phyloP scores from a whole-genome alignment of 2,113 vertebrate genomes.

The Athene cunicularia region DNA sequence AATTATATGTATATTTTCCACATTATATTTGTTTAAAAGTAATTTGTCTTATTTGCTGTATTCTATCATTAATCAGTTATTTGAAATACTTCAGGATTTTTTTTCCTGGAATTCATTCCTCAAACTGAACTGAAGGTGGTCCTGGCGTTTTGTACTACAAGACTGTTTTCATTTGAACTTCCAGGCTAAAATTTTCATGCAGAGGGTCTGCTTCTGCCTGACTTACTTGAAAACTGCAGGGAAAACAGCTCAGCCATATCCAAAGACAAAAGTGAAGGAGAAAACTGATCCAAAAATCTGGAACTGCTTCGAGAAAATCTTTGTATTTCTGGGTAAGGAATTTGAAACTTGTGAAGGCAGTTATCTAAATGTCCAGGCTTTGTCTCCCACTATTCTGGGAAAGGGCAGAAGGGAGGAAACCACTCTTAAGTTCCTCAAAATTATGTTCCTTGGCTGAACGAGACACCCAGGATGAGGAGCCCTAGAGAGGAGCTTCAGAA shows the following conservation, averaged over 20 bases:
- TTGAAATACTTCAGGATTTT: background rate
- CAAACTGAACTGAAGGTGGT: background rate
- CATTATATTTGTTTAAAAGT: background rate
- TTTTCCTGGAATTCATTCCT: background rate
- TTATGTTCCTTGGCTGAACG: background rate
- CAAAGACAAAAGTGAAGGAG: background rate
- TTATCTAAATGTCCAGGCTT: background rate
- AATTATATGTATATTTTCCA: background rate
- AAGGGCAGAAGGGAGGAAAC: background rate
- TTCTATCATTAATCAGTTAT: background rate
- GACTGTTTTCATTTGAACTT: constrained; percentile 8
- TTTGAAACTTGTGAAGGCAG: background rate
- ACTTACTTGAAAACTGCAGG: background rate
- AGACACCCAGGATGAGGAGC: rapidly evolving
- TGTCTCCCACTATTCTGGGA: background rate
- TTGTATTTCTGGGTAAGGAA: background rate
- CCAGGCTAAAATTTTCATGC: background rate
- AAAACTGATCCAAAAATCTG: constrained; percentile 5
- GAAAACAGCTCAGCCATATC: background rate
- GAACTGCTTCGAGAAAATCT: background rate
- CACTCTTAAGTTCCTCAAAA: background rate
- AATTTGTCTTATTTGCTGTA: background rate
- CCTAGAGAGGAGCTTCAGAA: background rate
- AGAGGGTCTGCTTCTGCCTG: background rate
- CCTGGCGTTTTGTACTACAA: background rate